Conservation (phyloP, 2,888 invertebrate species). For the Rapana venosa region DNA sequence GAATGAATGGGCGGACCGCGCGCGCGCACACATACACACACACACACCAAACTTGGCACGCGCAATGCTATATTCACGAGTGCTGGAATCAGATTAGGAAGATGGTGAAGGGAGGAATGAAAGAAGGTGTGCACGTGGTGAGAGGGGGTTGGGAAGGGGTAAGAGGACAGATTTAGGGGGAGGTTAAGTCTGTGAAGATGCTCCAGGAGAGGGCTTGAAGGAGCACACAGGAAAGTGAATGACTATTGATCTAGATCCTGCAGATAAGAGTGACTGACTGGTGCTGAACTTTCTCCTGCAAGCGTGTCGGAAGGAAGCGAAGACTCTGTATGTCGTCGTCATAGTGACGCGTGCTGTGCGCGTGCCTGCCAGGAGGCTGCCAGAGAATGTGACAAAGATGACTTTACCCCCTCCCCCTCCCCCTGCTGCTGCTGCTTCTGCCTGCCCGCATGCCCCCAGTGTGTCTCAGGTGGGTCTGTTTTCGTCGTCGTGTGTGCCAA, state of each 20-base stretch:
- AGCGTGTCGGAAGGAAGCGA: no score
- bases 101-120: no score
- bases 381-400: slow-evolving; percentile 15
- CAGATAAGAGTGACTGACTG: no score
- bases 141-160: no score
- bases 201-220: not conserved
- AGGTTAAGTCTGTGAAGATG: not conserved
- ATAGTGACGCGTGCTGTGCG: slow-evolving; percentile 29
- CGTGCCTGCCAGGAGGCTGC: not conserved
- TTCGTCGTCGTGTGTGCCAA: not conserved
- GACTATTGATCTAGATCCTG: slow-evolving; percentile 4
- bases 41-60: not conserved
- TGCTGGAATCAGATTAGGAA: no score
- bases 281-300: no score
- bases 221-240: not conserved
- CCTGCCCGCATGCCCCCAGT: not conserved
- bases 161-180: not conserved
- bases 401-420: not conserved
- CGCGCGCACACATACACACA: not conserved
- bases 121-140: no score
- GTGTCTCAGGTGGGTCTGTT: slow-evolving; percentile 21
- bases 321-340: slow-evolving; percentile 8
- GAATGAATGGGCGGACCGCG: not conserved
- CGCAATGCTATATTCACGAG: not conserved
- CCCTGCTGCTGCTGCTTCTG: no score